Conservation (phyloP, 2,888 invertebrate species). For the Trisateles emortualis region DNA sequence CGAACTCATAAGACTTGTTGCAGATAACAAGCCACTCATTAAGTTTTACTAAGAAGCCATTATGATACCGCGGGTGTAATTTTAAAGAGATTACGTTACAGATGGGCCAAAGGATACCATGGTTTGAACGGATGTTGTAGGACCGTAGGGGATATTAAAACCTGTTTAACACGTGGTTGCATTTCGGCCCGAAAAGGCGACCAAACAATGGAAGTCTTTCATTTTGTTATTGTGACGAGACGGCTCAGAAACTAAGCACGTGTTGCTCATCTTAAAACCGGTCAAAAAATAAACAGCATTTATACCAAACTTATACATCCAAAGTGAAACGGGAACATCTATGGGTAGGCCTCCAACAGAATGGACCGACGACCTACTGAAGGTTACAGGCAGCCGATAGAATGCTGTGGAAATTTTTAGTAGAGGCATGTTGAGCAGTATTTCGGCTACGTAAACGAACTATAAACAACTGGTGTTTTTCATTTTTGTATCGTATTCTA, state of each 20-base stretch:
- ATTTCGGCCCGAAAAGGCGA: constrained; percentile 56
- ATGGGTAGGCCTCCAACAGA: too few relatives aligned
- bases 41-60: constrained; percentile 31
- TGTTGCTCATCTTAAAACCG: constrained; percentile 70
- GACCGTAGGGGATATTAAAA: constrained; percentile 55
- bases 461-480: too few relatives aligned
- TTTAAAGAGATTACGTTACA: constrained; percentile 35
- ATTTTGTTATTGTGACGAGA: constrained; percentile 76
- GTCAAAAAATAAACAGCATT: constrained; percentile 51
- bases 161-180: constrained; percentile 79
- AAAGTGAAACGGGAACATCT: too few relatives aligned
- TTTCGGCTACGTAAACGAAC: too few relatives aligned
- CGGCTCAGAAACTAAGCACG: constrained; percentile 73
- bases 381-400: too few relatives aligned
- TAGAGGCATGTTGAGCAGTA: too few relatives aligned
- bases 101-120: constrained; percentile 31
- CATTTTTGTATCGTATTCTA: too few relatives aligned
- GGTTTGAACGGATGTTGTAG: constrained; percentile 59
- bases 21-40: constrained; percentile 33
- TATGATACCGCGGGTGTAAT: constrained; percentile 30
- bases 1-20: constrained; percentile 15
- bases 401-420: too few relatives aligned
- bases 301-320: constrained; percentile 41
- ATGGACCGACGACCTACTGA: too few relatives aligned
- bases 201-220: constrained; percentile 75